Conservation (phyloP, 2,113 vertebrate species). For the Ploceus nigricollis region DNA sequence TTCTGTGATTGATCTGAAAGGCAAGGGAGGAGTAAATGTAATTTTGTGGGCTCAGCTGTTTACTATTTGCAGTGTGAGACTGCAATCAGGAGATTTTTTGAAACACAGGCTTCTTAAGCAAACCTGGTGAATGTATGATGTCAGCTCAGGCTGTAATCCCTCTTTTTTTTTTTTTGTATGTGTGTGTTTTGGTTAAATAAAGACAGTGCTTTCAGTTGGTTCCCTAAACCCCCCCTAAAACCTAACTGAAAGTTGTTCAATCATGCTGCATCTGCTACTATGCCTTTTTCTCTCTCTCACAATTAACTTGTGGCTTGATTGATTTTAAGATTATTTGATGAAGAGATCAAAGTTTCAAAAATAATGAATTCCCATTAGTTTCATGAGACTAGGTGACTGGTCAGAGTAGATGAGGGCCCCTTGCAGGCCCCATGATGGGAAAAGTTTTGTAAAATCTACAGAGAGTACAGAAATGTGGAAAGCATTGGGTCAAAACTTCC, state of each 20-base stretch:
- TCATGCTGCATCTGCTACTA: not conserved
- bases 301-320: not conserved
- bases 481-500: not conserved
- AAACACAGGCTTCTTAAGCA: not conserved
- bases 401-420: not conserved
- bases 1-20: not conserved
- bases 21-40: not conserved
- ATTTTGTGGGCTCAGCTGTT: not conserved
- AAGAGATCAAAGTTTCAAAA: not conserved
- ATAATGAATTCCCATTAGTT: not conserved
- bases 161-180: constrained; percentile 9
- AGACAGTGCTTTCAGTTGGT: not conserved
- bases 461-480: not conserved
- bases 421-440: not conserved
- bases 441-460: not conserved
- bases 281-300: not conserved
- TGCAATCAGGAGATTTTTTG: not conserved
- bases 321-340: not conserved
- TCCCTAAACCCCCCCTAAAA: not conserved
- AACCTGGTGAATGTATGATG: accelerated
- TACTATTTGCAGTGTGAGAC: not conserved
- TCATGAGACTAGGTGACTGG: not conserved
- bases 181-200: not conserved
- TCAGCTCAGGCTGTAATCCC: not conserved
- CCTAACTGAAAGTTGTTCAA: not conserved